Evolutionary conservation across 2,113 vertebrate species (phyloP), one percentile per base, ranked within the genome.

Genomic region (Oenanthe oenanthe): DNA sequence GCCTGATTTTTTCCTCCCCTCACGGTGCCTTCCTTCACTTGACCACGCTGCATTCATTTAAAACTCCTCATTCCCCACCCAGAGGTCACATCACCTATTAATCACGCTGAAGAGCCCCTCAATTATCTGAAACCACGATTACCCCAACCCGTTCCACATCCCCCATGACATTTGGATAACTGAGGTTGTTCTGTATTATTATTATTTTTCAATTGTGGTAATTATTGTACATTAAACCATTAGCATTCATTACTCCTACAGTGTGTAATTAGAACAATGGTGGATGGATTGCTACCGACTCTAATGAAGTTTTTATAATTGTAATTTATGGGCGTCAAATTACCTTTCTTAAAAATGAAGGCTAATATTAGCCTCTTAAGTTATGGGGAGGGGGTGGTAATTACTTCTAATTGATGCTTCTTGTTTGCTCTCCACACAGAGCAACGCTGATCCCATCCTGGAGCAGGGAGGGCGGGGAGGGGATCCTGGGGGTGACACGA

Each of bases 231-330:
- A 97, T 98, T 97, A 98, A 98, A 97, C 97, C 97, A 98, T 98
- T 98, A 98, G 96, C 97, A 97, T 98, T 98, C 98, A 98, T 98
- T 98, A 98, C 97, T 96, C 97, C 96, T 97, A 97, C 98, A 98
- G 96, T 97, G 97, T 96, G 95, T 98, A 98, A 98, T 98, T 98
- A 98, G 97, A 97, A 97, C 97, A 97, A 97, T 97, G 95, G 96
- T 96, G 97, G 98, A 93, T 97, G 97, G 97, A 97, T 98, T 97
- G 98, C 96, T 98, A 96, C 97, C 58, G 92, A 98, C 97, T 96
- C 95, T 98, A 98, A 98, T 98, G 97, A 98, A 98, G 98, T 98
- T 98, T 98, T 98, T 98, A 97, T 98, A 98, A 98, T 98, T 98
- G 98, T 98, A 98, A 98, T 98, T 98, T 98, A 98, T 98, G 95